These are phyloP conservation scores for Machimus rusticus DNA, from an alignment of 2,888 invertebrate genomes.

Conservation along the genomic window DNA sequence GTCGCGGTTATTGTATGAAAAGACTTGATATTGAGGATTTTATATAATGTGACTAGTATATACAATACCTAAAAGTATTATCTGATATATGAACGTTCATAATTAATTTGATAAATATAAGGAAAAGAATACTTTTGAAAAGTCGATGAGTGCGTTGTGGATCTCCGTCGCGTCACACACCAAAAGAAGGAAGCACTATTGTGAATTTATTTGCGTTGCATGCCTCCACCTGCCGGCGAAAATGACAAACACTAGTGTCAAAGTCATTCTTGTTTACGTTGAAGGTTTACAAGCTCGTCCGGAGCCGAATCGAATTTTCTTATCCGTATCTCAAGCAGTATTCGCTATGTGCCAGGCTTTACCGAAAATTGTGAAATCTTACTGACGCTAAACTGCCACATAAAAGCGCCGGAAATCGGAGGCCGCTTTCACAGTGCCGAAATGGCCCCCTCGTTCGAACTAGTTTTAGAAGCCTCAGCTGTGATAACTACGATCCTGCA, in stretches of 20 bases:
- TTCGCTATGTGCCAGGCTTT: conserved; percentile 45
- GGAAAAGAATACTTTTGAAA: no score
- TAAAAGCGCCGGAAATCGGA: not conserved
- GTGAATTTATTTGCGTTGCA: not conserved
- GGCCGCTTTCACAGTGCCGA: not conserved
- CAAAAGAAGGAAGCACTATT: not conserved
- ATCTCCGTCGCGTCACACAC: not conserved
- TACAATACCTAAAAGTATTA: no score
- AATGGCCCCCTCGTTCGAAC: conserved; percentile 48
- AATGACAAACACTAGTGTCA: not conserved
- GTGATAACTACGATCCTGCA: conserved; percentile 81
- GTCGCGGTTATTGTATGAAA: no score
- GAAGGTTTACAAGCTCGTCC: not conserved
- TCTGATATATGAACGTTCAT: no score
- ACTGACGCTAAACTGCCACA: not conserved
- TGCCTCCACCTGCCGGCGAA: not conserved
- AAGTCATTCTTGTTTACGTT: conserved; percentile 6
- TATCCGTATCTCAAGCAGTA: conserved; percentile 41
- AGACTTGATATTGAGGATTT: no score
- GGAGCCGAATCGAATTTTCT: conserved; percentile 26
- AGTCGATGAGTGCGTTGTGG: not conserved
- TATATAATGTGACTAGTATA: no score
- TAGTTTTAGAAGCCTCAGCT: conserved; percentile 65
- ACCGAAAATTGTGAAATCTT: conserved; percentile 30
- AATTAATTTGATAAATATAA: no score